Conservation (phyloP, 2,797 vertebrate species). For the Chromobotia macracanthus region DNA sequence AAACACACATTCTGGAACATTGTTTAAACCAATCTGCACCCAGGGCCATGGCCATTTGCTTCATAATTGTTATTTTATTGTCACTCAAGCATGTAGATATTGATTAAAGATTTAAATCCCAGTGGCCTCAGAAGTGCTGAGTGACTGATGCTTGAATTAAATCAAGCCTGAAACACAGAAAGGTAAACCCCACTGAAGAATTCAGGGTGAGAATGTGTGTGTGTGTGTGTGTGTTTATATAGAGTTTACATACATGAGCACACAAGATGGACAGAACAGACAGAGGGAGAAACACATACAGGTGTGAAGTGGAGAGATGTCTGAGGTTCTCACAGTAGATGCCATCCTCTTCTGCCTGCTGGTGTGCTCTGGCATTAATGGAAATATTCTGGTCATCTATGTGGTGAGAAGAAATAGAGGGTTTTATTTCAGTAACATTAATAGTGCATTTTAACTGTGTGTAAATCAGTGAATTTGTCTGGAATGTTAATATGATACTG, state of each 20-base stretch:
- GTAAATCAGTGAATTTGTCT: too few relatives aligned
- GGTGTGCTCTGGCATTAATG: conserved; percentile 80
- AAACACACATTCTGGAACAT: not conserved
- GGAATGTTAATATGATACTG: too few relatives aligned
- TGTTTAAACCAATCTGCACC: not conserved
- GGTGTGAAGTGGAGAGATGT: conserved; percentile 63
- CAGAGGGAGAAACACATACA: conserved; percentile 44
- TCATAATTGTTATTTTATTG: not conserved
- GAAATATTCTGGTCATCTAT: conserved; percentile 81
- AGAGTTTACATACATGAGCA: not conserved
- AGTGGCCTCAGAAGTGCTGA: not conserved
- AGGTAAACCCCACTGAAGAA: not conserved
- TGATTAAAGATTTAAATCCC: conserved; percentile 23
- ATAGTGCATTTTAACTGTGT: too few relatives aligned
- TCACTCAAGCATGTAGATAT: conserved; percentile 15
- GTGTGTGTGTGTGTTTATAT: conserved; percentile 56
- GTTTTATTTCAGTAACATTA: too few relatives aligned
- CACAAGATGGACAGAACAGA: conserved; percentile 3
- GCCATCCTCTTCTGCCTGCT: conserved; percentile 78
- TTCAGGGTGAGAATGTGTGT: too few relatives aligned
- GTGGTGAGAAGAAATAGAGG: conserved; percentile 70
- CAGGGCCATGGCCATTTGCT: not conserved
- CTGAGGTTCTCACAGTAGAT: conserved; percentile 72
- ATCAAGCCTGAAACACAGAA: conserved; percentile 65
- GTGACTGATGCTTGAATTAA: conserved; percentile 57